Conservation (phyloP, 2,888 invertebrate species). For the Emmelina monodactyla region DNA sequence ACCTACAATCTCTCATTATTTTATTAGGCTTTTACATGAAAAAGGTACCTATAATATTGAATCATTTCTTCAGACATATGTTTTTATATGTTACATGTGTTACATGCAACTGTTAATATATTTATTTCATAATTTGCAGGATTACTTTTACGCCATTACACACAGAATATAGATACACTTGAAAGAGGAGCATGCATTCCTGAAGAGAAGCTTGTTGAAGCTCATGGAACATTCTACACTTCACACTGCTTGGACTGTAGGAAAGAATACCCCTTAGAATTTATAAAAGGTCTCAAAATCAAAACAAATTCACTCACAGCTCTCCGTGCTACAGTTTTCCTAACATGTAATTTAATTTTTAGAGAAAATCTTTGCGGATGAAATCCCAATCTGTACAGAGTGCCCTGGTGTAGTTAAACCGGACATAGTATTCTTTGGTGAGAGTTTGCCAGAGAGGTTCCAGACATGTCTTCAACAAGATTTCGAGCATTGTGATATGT, state of each 20-base stretch:
- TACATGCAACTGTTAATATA: too few relatives aligned
- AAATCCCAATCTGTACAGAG: constrained; percentile 78
- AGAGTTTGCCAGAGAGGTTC: constrained; percentile 83
- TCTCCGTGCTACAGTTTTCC: too few relatives aligned
- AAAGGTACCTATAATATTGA: constrained; percentile 73
- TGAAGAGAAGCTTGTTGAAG: constrained; percentile 87
- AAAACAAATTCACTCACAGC: too few relatives aligned
- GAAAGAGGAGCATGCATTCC: constrained; percentile 87
- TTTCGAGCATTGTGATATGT: constrained; percentile 85
- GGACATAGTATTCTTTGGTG: constrained; percentile 96
- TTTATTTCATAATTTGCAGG: constrained; percentile 35
- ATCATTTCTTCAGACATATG: too few relatives aligned
- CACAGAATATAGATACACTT: constrained; percentile 93
- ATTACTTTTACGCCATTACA: constrained; percentile 76
- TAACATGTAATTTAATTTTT: constrained; percentile 20
- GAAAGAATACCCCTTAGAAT: constrained; percentile 75
- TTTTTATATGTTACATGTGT: not conserved
- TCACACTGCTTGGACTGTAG: constrained; percentile 85
- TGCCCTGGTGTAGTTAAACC: constrained; percentile 89
- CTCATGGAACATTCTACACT: constrained; percentile 92
- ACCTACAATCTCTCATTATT: constrained; percentile 92
- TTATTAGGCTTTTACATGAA: constrained; percentile 82
- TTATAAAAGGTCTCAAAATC: constrained; percentile 83
- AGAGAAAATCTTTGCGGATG: constrained; percentile 75
- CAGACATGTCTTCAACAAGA: constrained; percentile 73